Percentiles rank a stretch among this genome's conserved stretches.
Evolutionary conservation across 2,888 invertebrate genomes (phyloP).

Genomic region (Rhaphigaster nebulosa): DNA sequence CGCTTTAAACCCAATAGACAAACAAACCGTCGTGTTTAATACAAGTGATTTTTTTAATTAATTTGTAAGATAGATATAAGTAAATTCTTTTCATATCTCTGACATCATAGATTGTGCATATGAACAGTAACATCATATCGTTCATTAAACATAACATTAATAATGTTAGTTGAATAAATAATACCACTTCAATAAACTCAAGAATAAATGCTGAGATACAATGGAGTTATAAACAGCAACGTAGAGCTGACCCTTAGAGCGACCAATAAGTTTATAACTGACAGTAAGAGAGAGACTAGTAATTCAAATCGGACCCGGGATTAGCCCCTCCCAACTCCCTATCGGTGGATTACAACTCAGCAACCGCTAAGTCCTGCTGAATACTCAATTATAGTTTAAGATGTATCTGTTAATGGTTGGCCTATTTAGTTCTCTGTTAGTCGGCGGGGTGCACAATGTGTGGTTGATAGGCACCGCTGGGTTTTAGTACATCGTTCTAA

Average conservation of each 20-base stretch:
- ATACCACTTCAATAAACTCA: too few species aligned
- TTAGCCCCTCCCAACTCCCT: constrained; percentile 4
- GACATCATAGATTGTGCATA: too few species aligned
- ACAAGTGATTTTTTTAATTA: too few species aligned
- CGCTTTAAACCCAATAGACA: too few species aligned
- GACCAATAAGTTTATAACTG: background rate
- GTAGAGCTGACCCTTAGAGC: background rate
- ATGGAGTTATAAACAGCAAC: background rate
- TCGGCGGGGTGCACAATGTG: background rate
- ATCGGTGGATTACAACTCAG: constrained; percentile 33
- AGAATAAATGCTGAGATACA: background rate
- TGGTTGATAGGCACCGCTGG: background rate
- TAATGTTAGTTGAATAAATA: too few species aligned
- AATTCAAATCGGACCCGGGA: background rate
- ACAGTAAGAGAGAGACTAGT: background rate
- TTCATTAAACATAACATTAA: too few species aligned
- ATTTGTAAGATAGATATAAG: too few species aligned
- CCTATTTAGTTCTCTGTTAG: background rate
- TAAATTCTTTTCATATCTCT: background rate
- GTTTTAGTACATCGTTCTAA: background rate
- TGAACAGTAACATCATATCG: too few species aligned
- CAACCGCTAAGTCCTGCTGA: background rate
- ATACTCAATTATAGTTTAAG: constrained; percentile 38
- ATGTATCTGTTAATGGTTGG: constrained; percentile 25
- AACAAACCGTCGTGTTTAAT: too few species aligned